These are phyloP conservation scores for Lepidocyrtinus sp. DNA, from an alignment of 2,888 invertebrate genomes.

Conservation along the genomic window DNA sequence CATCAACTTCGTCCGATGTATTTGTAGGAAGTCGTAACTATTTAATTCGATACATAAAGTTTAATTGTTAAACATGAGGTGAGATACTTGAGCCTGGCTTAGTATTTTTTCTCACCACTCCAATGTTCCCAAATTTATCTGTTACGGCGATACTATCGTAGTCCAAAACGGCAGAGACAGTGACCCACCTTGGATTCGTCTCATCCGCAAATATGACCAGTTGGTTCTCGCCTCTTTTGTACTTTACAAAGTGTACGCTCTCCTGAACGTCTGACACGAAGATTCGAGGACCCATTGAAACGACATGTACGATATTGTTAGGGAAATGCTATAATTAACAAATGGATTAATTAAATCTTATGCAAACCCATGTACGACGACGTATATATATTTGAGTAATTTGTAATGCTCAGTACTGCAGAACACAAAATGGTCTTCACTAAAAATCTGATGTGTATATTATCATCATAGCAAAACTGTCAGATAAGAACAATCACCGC, in stretches of 20 bases:
- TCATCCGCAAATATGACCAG: slow-evolving; percentile 99
- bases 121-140: slow-evolving; percentile 98
- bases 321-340: slow-evolving; percentile 84
- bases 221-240: slow-evolving; percentile 96
- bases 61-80: too few species aligned
- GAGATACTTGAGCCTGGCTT: too few species aligned
- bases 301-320: slow-evolving; percentile 93
- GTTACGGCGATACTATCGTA: slow-evolving; percentile 97
- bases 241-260: slow-evolving; percentile 95
- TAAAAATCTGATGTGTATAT: slow-evolving; percentile 40
- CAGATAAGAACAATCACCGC: slow-evolving; percentile 22
- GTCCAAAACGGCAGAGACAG: slow-evolving; percentile 92
- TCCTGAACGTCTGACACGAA: slow-evolving; percentile 97
- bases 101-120: slow-evolving; percentile 80
- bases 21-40: slow-evolving; percentile 87
- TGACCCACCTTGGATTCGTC: slow-evolving; percentile 97
- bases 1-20: slow-evolving; percentile 97
- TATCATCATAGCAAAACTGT: slow-evolving; percentile 46
- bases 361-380: too few species aligned
- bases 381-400: too few species aligned
- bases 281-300: slow-evolving; percentile 94
- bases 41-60: too few species aligned
- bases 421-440: slow-evolving; percentile 64
- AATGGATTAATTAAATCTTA: too few species aligned
- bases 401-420: slow-evolving; percentile 65